Percentiles rank a stretch among this genome's conserved stretches.
Conservation (phyloP, 1,140 invertebrate genomes). For the Caerostris extrusa region DNA sequence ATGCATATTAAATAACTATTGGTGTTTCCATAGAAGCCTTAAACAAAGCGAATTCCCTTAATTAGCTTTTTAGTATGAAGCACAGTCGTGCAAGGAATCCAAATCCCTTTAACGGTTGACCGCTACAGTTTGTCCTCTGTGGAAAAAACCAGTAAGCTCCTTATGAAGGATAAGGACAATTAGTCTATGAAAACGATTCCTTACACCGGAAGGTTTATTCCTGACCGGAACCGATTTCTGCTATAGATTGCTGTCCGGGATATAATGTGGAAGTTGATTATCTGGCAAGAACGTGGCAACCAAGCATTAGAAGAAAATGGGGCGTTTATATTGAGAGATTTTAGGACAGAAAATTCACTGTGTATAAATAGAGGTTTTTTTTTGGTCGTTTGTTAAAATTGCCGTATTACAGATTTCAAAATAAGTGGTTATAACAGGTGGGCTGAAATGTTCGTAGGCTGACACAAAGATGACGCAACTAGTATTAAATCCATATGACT, state of each 20-base stretch:
- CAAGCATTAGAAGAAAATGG: not conserved
- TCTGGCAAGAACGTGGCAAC: not conserved
- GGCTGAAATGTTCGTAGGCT: too few relatives aligned
- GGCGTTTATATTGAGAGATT: not conserved
- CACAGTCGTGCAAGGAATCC: not conserved
- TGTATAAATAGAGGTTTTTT: not conserved
- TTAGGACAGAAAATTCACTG: not conserved
- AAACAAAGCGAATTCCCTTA: not conserved
- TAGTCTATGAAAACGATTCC: conserved; percentile 20
- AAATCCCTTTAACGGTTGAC: conserved; percentile 46
- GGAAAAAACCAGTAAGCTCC: conserved; percentile 5
- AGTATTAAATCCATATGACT: too few relatives aligned
- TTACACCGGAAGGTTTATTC: not conserved
- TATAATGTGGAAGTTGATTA: not conserved
- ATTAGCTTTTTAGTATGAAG: not conserved
- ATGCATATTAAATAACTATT: not conserved
- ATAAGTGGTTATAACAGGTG: too few relatives aligned
- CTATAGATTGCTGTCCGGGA: conserved; percentile 26
- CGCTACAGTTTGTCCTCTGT: conserved; percentile 26
- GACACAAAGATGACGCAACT: too few relatives aligned
- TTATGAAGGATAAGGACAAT: conserved; percentile 54
- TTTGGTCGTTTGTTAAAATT: not conserved
- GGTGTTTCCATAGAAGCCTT: not conserved
- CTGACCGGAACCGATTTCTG: conserved; percentile 11
- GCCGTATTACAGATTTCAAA: too few relatives aligned